Evolutionary conservation across 64 coral and sea anemone species (phyloP), one percentile per base, ranked within the genome.

Genomic region (Dendrophyllia cribrosa): DNA sequence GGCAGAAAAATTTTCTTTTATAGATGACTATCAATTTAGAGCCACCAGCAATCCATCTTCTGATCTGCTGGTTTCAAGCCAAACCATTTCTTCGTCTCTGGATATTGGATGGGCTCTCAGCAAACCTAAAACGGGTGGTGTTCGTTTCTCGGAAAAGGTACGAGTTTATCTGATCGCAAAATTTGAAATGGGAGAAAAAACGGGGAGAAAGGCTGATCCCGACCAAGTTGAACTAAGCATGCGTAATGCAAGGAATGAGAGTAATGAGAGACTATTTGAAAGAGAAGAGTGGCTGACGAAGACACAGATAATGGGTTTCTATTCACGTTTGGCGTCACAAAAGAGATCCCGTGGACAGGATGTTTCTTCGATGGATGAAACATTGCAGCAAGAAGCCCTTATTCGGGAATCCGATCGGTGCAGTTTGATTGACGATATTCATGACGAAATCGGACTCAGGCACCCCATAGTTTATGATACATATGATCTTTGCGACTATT

Each of bases 141-240:
- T 48, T 15, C 61, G 20, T 3, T 74, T 89, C 52, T 24, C 85
- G 6, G 7, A 12, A 6, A 64, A 20, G 5, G 75, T 79, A 43
- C 47, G 63, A 56, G 4, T 49, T 2, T 93, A 80, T 43, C 51
- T 94, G 17, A 82, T 51, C 24, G n/a, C 11, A 17, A 88, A 82
- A 62, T 94, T 94, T 73, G 77, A 94, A 17, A n/a, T 88, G 20
- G 92, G 92, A 5, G 65, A 94, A 70, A 70, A 21, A 79, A 94
- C 92, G 4, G 86, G 86, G 4, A 16, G 59, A 16, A 93, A 93
- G 20, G 43, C 51, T 2, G 51, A 87, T 16, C 61, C 82, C 10
- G 66, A 79, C 3, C 49, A 95, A 62, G 82, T 95, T n/a, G 62
- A 45, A 25, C 43, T 17, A 7, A 83, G 91, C 9, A 95, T 95